phyloP scores from a whole-genome alignment of 2,797 vertebrate genomes.

The Onychomys arenicola region DNA sequence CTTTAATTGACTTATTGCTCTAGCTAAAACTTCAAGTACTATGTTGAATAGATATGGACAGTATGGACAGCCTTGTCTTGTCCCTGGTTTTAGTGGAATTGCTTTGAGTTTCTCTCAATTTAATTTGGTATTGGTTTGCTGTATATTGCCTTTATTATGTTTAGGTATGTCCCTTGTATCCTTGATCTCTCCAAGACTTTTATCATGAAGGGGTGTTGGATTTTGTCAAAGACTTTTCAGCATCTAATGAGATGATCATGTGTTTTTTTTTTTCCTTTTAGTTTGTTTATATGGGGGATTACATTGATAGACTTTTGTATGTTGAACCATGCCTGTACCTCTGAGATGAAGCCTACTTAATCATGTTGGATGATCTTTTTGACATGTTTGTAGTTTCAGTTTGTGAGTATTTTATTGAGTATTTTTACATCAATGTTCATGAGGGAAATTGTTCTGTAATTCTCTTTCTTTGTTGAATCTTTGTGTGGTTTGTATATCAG shows the following conservation, averaged over 20 bases:
- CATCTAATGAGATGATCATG: background rate
- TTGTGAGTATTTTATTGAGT: background rate
- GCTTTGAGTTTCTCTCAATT: background rate
- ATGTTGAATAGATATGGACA: background rate
- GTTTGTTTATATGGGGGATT: background rate
- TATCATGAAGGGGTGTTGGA: background rate
- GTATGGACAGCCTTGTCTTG: background rate
- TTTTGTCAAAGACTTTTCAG: background rate
- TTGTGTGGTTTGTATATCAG: background rate
- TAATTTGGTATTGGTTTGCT: background rate
- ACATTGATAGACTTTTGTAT: background rate
- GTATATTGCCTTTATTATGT: background rate
- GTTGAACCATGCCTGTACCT: background rate
- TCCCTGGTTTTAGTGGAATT: background rate
- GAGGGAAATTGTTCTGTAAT: background rate
- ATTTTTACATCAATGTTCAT: background rate
- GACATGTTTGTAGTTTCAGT: background rate
- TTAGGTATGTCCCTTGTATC: no score
- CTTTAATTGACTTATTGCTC: background rate
- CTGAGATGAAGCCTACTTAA: background rate
- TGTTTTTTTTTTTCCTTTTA: background rate
- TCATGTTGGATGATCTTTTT: background rate
- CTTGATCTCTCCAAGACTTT: no score
- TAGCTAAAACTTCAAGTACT: background rate
- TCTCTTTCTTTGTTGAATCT: background rate